phyloP scores from a whole-genome alignment of 2,797 vertebrate genomes.

The Emydoidea blandingii region DNA sequence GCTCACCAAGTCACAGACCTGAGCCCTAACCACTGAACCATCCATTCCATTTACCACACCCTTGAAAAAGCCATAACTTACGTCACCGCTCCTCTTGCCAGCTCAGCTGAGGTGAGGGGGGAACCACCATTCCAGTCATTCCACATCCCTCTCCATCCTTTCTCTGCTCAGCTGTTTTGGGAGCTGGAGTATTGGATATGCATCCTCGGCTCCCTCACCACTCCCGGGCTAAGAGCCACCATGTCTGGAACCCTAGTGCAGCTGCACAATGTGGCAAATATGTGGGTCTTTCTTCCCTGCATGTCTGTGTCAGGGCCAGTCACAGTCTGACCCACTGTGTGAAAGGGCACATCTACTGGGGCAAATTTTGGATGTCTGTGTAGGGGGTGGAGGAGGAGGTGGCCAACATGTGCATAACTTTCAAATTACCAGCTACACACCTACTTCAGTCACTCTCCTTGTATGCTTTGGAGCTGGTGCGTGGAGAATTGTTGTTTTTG shows the following conservation, averaged over 20 bases:
- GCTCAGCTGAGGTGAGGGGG: constrained; percentile 1
- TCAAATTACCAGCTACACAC: neutral
- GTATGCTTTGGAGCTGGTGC: constrained; percentile 14
- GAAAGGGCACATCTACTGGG: constrained; percentile 33
- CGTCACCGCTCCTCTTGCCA: neutral
- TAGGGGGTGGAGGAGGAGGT: constrained; percentile 34
- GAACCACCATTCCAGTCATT: constrained; percentile 2
- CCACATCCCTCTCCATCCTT: neutral
- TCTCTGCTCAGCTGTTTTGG: neutral
- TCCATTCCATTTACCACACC: neutral
- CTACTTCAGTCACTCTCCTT: constrained; percentile 25
- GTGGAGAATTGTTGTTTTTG: neutral
- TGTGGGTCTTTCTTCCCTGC: neutral
- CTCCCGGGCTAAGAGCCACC: neutral
- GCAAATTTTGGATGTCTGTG: constrained; percentile 54
- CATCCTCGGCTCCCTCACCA: neutral
- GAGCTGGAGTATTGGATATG: neutral
- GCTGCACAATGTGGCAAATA: neutral
- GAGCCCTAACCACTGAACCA: neutral
- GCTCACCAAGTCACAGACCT: neutral
- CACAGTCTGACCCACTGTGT: neutral
- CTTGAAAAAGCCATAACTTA: neutral
- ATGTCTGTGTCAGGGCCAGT: neutral
- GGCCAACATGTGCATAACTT: neutral
- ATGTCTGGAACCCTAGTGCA: neutral